Conservation (phyloP, 2,888 invertebrate genomes). For the Nezara viridula region DNA sequence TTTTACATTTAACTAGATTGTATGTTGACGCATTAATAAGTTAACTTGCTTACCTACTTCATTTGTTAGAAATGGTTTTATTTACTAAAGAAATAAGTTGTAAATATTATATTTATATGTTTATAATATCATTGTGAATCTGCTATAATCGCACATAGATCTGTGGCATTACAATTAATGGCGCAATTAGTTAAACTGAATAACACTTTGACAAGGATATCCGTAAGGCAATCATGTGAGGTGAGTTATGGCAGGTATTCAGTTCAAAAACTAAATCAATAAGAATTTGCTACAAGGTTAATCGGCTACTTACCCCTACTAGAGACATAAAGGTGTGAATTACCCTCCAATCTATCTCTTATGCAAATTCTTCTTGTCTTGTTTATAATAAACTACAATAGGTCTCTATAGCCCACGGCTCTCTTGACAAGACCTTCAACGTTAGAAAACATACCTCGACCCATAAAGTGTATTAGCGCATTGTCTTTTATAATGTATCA, state of each 20-base stretch:
- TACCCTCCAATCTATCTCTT: background rate
- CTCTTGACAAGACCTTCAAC: background rate
- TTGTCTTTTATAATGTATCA: slow-evolving; percentile 17
- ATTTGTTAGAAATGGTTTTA: too few species aligned
- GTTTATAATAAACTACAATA: background rate
- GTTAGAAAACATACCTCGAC: background rate
- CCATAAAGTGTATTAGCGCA: background rate
- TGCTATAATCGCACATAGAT: too few species aligned
- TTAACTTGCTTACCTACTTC: too few species aligned
- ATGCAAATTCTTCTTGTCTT: background rate
- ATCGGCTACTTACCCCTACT: background rate
- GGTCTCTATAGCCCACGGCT: background rate
- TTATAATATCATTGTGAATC: too few species aligned
- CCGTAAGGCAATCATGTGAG: background rate
- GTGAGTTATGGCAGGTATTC: background rate
- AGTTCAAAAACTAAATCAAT: background rate
- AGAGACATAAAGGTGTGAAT: background rate
- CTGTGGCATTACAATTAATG: too few species aligned
- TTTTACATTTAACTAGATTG: background rate
- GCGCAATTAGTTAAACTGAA: too few species aligned
- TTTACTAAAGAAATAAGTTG: too few species aligned
- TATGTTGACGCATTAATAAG: background rate
- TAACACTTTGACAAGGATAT: background rate
- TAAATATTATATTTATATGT: too few species aligned
- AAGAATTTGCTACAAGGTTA: background rate